Base-by-base conservation (phyloP, 2,113 vertebrate genomes). In the Sakesphorus luctuosus region DNA sequence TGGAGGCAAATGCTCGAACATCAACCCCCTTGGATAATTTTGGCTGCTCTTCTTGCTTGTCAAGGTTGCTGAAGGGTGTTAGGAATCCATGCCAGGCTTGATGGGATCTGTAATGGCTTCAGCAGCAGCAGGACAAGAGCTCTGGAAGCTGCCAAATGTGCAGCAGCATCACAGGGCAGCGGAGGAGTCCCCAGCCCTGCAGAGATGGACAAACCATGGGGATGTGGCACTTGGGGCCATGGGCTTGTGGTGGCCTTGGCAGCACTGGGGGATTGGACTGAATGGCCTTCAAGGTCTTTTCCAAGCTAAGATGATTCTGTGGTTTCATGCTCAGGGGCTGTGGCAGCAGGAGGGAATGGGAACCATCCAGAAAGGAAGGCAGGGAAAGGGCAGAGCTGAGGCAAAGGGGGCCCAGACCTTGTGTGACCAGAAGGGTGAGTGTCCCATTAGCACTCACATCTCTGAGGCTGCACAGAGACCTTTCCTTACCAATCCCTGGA, bases 281-380 rank as follows among this genome's bases (percentile, higher is more conserved):
- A 17, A 8, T 26, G 40, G 7, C 25, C 17, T 47, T 12, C 29
- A 62, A 31, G 29, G n/a, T 6, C 25, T 55, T n/a, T 46, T n/a
- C 28, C 62, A 35, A 1, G 11, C 17, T 21, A 19, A 29, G 13
- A 40, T 40, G 38, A 28, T 63, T 40, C 26, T 65, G 38, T 43
- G 29, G 26, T 83, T 83, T n/a, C 5, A 4, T 7, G 35, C 3
- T 2, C 40, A 1, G 9, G 3, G 24, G 36, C 24, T 2, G 3
- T 6, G 20, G 29, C 31, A 52, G 50, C 55, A 76, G 36, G n/a
- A 63, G n/a, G 31, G 36, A 11, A 8, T 47, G 31, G 13, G 28
- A 28, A 56, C 13, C 69, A 53, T 13, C 53, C 33, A 2, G 52
- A 44, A 65, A 20, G 13, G 18, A 47, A 4, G 3, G 49, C 35